Evolutionary conservation across 2,797 vertebrate genomes (phyloP).

Genomic region (Myoxocephalus aenaeus): DNA sequence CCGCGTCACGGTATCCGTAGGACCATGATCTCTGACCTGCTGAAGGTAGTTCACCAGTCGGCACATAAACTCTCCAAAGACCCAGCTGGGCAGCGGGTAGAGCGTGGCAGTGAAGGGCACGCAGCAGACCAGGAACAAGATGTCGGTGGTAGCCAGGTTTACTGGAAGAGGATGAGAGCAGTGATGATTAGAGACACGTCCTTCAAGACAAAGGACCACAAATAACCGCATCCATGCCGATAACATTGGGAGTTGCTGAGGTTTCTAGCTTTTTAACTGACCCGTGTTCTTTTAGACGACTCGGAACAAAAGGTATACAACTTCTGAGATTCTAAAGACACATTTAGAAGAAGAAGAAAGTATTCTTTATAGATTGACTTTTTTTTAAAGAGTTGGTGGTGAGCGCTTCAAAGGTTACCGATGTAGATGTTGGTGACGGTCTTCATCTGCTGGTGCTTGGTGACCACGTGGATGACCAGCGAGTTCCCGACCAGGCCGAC

Average conservation of each 20-base stretch:
- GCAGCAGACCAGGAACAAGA: conserved; percentile 86
- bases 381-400: neutral
- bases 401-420: conserved; percentile 49
- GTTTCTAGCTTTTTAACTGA: neutral
- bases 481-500: conserved; percentile 80
- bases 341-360: neutral
- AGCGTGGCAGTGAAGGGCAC: conserved; percentile 87
- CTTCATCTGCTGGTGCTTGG: conserved; percentile 83
- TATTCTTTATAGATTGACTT: no score
- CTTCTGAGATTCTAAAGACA: neutral
- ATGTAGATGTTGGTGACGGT: conserved; percentile 83
- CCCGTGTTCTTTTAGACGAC: neutral
- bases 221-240: neutral
- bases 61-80: conserved; percentile 88
- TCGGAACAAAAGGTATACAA: neutral
- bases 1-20: neutral
- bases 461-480: conserved; percentile 80
- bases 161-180: conserved; percentile 59
- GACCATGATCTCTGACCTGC: conserved; percentile 70
- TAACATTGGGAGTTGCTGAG: neutral
- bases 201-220: neutral
- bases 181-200: neutral
- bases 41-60: conserved; percentile 86
- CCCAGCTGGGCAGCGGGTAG: conserved; percentile 86
- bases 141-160: conserved; percentile 84